Evolutionary conservation across 2,888 invertebrate species (phyloP).

Genomic region (Drosophila nr. medialis): DNA sequence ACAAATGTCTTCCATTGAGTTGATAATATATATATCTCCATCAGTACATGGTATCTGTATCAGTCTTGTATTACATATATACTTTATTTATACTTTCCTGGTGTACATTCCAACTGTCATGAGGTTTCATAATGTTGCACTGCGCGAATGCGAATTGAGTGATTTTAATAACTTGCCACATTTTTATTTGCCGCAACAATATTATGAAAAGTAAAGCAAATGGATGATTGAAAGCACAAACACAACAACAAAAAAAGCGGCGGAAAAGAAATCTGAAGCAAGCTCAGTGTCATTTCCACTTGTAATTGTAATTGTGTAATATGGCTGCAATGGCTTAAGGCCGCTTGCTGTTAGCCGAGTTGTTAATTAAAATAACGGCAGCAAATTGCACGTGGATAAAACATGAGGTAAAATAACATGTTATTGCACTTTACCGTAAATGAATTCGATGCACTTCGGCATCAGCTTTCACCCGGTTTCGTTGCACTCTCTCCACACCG

Average conservation of each 20-base stretch:
- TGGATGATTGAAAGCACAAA: conserved; percentile 1
- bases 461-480: conserved; percentile 20
- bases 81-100: conserved; percentile 2
- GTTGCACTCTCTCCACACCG: not conserved
- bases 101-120: conserved; percentile 13
- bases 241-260: not conserved
- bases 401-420: conserved; percentile 69
- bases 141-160: conserved; percentile 10
- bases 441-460: conserved; percentile 46
- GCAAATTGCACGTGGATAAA: conserved; percentile 34
- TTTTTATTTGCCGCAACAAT: conserved; percentile 48
- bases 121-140: conserved; percentile 4
- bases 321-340: conserved; percentile 69
- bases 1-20: not conserved
- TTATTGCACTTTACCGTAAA: conserved; percentile 74
- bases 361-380: conserved; percentile 6
- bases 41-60: not conserved
- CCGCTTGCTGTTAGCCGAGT: conserved; percentile 62
- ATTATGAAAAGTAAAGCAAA: conserved; percentile 54
- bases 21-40: not conserved
- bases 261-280: not conserved
- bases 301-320: conserved; percentile 75
- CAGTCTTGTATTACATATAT: not conserved
- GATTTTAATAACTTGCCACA: conserved; percentile 55
- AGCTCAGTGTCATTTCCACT: conserved; percentile 42